These are phyloP conservation scores for Koerneria pararmatus DNA, from an alignment of 2,888 invertebrate species.

Conservation along the genomic window DNA sequence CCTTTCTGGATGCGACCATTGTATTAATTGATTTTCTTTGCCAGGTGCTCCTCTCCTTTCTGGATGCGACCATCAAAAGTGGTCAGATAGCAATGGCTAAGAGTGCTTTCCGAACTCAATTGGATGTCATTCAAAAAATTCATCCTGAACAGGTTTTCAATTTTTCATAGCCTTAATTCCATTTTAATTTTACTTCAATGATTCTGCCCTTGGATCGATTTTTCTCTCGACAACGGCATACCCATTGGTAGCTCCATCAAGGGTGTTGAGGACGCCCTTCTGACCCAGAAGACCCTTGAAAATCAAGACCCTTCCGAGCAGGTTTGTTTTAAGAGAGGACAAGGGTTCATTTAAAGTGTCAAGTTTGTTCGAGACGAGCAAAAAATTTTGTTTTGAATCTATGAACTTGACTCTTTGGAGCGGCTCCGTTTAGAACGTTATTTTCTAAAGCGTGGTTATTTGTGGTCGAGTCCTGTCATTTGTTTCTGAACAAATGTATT, in stretches of 20 bases:
- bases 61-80: constrained; percentile 50
- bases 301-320: constrained; percentile 46
- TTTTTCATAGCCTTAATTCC: too few relatives aligned
- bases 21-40: too few relatives aligned
- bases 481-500: too few relatives aligned
- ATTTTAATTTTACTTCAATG: neutral
- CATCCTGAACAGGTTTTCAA: constrained; percentile 44
- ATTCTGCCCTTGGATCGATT: constrained; percentile 41
- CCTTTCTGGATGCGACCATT: too few relatives aligned
- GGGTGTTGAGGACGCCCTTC: constrained; percentile 46
- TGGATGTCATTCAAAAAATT: constrained; percentile 49
- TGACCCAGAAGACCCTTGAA: constrained; percentile 47
- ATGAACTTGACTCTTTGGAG: neutral
- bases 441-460: too few relatives aligned
- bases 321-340: constrained; percentile 21
- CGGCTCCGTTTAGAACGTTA: too few relatives aligned
- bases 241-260: constrained; percentile 43
- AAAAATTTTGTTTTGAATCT: too few relatives aligned
- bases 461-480: too few relatives aligned
- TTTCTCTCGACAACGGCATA: constrained; percentile 51
- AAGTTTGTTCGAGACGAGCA: too few relatives aligned
- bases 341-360: too few relatives aligned
- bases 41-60: constrained; percentile 18
- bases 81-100: constrained; percentile 56
- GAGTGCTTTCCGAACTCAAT: constrained; percentile 49